phyloP scores from a whole-genome alignment of 2,113 vertebrate species.

The Peromyscus californicus region DNA sequence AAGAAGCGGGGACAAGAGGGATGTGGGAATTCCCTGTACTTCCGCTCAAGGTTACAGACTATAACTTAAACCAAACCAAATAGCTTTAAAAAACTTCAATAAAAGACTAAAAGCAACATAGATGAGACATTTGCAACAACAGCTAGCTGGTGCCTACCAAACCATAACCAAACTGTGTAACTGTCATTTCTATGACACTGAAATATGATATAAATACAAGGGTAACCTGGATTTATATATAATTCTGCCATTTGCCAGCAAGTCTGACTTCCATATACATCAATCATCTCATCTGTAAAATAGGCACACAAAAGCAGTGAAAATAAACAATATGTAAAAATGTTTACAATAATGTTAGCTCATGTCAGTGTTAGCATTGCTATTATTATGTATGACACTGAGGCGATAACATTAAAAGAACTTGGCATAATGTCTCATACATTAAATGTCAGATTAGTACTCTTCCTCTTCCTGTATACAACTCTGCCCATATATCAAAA shows the following conservation, averaged over 20 bases:
- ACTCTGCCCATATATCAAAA: background rate
- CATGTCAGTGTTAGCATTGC: background rate
- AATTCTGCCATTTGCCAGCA: constrained; percentile 4
- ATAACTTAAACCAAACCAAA: constrained; percentile 13
- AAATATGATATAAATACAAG: background rate
- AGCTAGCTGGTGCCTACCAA: background rate
- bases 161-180: constrained; percentile 27
- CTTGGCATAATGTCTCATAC: background rate
- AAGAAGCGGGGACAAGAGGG: too few species aligned
- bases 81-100: background rate
- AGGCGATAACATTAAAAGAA: background rate
- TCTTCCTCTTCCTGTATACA: background rate
- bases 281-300: constrained; percentile 40
- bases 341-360: background rate
- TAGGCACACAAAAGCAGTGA: background rate
- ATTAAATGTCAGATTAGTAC: constrained; percentile 39
- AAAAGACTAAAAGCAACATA: constrained; percentile 6
- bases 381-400: background rate
- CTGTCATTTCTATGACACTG: background rate
- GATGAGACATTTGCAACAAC: background rate
- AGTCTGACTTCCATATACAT: background rate
- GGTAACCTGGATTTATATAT: background rate
- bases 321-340: constrained; percentile 7
- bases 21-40: background rate
- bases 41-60: background rate